Evolutionary conservation across 2,113 vertebrate species (phyloP), one percentile per base, ranked within the genome.

Genomic region (Corydoras sp.): DNA sequence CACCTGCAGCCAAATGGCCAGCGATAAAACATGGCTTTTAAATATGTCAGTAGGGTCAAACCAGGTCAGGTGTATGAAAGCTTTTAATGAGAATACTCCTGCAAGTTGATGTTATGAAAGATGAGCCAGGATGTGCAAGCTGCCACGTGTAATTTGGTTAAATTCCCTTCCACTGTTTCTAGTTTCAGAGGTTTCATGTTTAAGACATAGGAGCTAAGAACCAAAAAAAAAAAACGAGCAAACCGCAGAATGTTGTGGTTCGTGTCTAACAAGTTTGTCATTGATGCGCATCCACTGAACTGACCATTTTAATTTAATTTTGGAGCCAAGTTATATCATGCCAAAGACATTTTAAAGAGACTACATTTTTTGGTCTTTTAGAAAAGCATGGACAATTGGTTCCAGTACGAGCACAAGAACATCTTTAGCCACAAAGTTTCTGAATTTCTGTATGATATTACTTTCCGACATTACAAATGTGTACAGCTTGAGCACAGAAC

Each of bases 171-270:
- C 2, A 49, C 63, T 43, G 11, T 55, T 69, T 29, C 51, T 14
- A 53, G 51, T 53, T 53, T 53, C 10, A 14, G 51, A 53, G 13
- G 10, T 14, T 53, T 12, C 50, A 49, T 53, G 51, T 53, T 14
- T 53, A 10, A 53, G 11, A 53, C 51, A 53, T 53, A 53, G 11
- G 51, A 53, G 13, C 51, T 10, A 3, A 53, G 11, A 53, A 53
- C 2, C 35, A 43, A 4, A 43, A 43, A 53, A 65, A 56, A 14
- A 53, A 53, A 12, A 3, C 15, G 13, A 13, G 53, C 51, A 54
- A 51, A 35, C 51, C 51, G 54, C 65, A 67, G 3, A 67, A 32
- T 35, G 51, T 35, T 73, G 64, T 73, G 72, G 72, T 61, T 67
- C 61, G 63, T 50, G 14, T 58, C 43, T 66, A 53, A 12, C 13